Evolutionary conservation across 1,140 invertebrate species (phyloP).

Genomic region (Microplitis mediator): DNA sequence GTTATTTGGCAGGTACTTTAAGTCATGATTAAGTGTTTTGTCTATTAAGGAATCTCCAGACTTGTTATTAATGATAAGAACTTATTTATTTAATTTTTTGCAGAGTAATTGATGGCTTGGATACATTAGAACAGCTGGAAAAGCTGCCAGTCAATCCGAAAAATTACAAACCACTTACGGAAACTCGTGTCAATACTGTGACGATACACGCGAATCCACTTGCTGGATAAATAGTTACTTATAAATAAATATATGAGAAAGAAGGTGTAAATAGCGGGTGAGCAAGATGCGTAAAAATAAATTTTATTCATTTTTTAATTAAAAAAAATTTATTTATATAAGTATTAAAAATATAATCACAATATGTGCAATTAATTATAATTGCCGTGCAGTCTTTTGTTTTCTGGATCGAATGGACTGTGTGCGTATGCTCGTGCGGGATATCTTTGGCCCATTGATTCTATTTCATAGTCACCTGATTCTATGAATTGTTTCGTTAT

Average conservation of each 20-base stretch:
- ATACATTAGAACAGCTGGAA: constrained; percentile 93
- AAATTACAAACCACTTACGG: constrained; percentile 84
- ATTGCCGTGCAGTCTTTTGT: constrained; percentile 61
- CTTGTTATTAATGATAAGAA: neutral
- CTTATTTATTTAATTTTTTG: constrained; percentile 44
- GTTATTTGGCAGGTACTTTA: constrained; percentile 86
- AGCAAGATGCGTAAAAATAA: neutral
- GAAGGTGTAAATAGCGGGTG: neutral
- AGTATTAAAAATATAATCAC: neutral
- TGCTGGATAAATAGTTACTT: constrained; percentile 66
- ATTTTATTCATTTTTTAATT: constrained; percentile 1
- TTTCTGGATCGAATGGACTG: constrained; percentile 81
- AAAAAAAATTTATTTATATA: neutral
- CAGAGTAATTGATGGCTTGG: constrained; percentile 97
- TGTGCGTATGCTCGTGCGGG: constrained; percentile 72
- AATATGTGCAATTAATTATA: constrained; percentile 14
- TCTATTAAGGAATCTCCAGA: neutral
- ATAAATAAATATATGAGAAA: neutral
- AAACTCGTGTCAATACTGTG: constrained; percentile 83
- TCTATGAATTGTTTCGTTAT: constrained; percentile 73
- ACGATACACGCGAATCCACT: constrained; percentile 97
- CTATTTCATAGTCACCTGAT: constrained; percentile 78
- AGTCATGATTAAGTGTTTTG: constrained; percentile 7
- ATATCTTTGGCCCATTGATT: constrained; percentile 76
- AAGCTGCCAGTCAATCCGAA: constrained; percentile 94